Base-by-base conservation (phyloP, 2,888 invertebrate species). In the Melitaea athalia region DNA sequence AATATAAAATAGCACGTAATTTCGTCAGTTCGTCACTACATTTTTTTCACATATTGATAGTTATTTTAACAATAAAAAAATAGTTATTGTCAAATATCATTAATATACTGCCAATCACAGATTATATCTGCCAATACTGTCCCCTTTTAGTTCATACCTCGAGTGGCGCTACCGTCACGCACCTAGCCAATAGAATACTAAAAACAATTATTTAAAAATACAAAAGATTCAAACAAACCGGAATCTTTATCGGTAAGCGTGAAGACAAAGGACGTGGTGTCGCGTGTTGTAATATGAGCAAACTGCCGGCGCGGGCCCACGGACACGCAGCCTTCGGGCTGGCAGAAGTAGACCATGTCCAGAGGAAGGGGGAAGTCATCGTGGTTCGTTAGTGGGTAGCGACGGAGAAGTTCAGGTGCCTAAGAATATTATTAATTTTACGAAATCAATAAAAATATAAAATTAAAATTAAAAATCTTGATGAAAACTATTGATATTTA, bases 291-390 rank as follows among this genome's bases (percentile, higher is more conserved):
- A 68, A 88, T 75, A 70, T 88, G 86, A 3, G 77, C 75, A n/a
- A 90, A 85, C 50, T 90, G 87, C 72, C 97, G 95, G 78, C 97
- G 95, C 8, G 98, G 98, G 14, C 98, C 98, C 72, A 98, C 97
- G 72, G 96, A 97, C 73, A 96, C 96, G 87, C 99, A 99, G 66
- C 99, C 99, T 91, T 99, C 99, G 1, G 99, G 99, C 88, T 99
- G 99, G 84, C 99, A 99, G 93, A 99, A 99, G 91, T 98, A 99
- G 38, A 99, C 99, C 95, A 99, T 99, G 88, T 99, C 99, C 82
- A 98, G 94, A 0, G 99, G 99, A 79, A 99, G 93, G 0, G 98
- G 97, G 87, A 99, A 99, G 91, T 99, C 99, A 85, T 97, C 96
- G 92, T 99, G 99, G 90, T 99, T 98, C 78, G 98, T 97, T 33